phyloP scores from a whole-genome alignment of 2,113 vertebrate species.

The Misgurnus mizolepis region DNA sequence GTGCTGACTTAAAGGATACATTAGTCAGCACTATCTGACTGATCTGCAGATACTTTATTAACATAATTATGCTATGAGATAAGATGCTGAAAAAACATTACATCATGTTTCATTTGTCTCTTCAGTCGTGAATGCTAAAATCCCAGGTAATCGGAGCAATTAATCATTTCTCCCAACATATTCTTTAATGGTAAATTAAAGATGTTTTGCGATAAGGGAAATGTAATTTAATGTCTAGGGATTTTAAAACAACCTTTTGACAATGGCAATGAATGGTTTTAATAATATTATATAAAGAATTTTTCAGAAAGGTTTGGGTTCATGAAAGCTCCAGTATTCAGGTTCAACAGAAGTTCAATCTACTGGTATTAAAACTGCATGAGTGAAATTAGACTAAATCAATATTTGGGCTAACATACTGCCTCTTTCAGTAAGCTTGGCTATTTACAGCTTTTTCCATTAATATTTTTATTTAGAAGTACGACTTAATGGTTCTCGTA shows the following conservation, averaged over 20 bases:
- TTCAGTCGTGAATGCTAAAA: conserved; percentile 11
- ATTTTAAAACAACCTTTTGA: not conserved
- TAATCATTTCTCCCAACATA: not conserved
- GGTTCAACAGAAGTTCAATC: not conserved
- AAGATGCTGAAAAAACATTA: conserved; percentile 38
- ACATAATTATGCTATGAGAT: conserved; percentile 32
- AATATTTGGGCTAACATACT: not conserved
- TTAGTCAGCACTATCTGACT: conserved; percentile 61
- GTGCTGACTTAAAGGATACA: conserved; percentile 67
- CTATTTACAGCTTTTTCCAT: too few species aligned
- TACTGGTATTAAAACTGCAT: not conserved
- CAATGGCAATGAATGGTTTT: not conserved
- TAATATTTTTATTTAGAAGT: too few species aligned
- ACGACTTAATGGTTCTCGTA: too few species aligned
- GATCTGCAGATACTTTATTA: conserved; percentile 25
- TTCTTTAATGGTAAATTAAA: conserved; percentile 14
- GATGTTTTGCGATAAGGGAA: not conserved
- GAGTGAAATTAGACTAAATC: not conserved
- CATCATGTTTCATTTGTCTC: conserved; percentile 28
- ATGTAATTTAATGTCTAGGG: not conserved
- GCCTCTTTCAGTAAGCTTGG: too few species aligned
- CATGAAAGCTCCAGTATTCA: conserved; percentile 40
- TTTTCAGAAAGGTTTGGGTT: conserved; percentile 31
- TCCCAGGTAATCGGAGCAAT: conserved; percentile 15
- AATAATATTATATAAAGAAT: not conserved